Conservation (phyloP, 2,113 vertebrate genomes). For the Danio rerio region GRCz12tu NC_133191.1:53899501-53900000, state of each 20-base stretch:
- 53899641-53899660: neutral
- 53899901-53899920: conserved; percentile 57
- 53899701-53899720: neutral
- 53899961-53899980: conserved; percentile 75
- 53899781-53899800: conserved; percentile 7
- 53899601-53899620: neutral
- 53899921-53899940: conserved; percentile 71
- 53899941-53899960: conserved; percentile 70
- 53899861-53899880: conserved; percentile 75
- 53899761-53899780: neutral
- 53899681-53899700: neutral
- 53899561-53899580: neutral
- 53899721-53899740: neutral
- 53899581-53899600: neutral
- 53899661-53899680: neutral
- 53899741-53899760: neutral
- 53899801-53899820: conserved; percentile 14
- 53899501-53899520: too few relatives aligned
- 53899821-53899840: conserved; percentile 22
- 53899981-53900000: conserved; percentile 76
- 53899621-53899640: neutral
- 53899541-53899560: too few relatives aligned
- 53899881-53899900: conserved; percentile 69
- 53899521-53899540: too few relatives aligned
- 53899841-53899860: conserved; percentile 72